A percentile compares a stretch with the other conserved stretches of the same genome.
These are phyloP conservation scores for Phoeniculus purpureus DNA, from an alignment of 2,797 vertebrate genomes.

Conservation along the genomic window DNA sequence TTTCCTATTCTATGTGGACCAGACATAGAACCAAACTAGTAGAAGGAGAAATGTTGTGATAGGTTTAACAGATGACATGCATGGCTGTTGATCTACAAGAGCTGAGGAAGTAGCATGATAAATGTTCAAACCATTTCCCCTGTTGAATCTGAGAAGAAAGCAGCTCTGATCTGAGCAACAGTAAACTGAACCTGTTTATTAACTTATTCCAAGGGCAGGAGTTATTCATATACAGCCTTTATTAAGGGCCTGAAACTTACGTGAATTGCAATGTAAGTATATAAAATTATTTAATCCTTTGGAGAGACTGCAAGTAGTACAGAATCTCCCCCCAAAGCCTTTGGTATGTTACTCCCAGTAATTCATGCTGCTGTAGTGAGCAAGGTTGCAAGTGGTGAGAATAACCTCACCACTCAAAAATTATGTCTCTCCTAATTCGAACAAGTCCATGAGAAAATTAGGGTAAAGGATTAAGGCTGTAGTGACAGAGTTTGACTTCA, in stretches of 20 bases:
- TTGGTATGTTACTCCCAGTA: not conserved
- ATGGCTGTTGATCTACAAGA: not conserved
- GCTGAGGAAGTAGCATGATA: not conserved
- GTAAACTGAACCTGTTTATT: not conserved
- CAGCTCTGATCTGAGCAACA: not conserved
- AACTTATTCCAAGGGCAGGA: not conserved
- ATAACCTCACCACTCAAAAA: not conserved
- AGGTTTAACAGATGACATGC: not conserved
- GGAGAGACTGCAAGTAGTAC: not conserved
- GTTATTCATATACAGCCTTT: not conserved
- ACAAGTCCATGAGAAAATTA: not conserved
- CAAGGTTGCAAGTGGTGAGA: no score
- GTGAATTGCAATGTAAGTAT: not conserved
- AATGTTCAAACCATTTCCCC: not conserved
- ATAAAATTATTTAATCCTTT: not conserved
- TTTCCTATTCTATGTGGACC: not conserved
- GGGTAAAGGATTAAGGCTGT: not conserved
- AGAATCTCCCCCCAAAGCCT: not conserved
- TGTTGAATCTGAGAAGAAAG: not conserved
- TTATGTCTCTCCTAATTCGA: not conserved
- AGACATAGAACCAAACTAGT: not conserved
- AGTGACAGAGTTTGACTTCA: not conserved
- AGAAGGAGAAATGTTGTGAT: not conserved
- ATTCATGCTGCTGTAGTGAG: not conserved
- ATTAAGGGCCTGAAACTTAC: not conserved